Base-by-base conservation (phyloP, 1,140 invertebrate species). In the Cyrtorhinus lividipennis region DNA sequence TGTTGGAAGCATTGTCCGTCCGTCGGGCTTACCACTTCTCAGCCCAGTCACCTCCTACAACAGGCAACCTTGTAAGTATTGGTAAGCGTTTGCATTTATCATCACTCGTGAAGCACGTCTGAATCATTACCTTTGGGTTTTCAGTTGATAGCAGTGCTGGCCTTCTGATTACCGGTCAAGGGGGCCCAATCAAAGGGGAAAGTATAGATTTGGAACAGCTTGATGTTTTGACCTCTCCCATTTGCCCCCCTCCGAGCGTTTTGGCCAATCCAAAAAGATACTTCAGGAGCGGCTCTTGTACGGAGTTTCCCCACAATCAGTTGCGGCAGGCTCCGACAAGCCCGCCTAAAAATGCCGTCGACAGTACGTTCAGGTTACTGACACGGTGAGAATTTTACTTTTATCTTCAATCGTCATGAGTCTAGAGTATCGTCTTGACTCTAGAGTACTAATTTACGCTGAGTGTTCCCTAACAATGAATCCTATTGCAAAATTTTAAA, bases 1-100 rank as follows among this genome's bases (percentile, higher is more conserved):
- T 58, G 72, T 83, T 59, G 81, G 81, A 20, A 84, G 78, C 70
- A 84, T 85, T 69, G 82, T 86, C 2, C 73, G 78, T 46, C 78
- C 76, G 62, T 77, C 79, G 1, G 73, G 74, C 1, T 69, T 72
- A 20, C 65, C 73, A 62, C 67, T 71, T 24, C 67, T 71, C 25
- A 68, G 61, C 53, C 67, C 67, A 20, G 57, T 56, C 1, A 24
- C 67, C 15, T 22, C 67, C 2, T 45, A 69, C 23, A 70, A 68
- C 27, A 68, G 69, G 45, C 68, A 69, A 46, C 61, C 66, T 38
- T 70, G 70, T 71, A 66, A 67, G 66, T 69, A 30, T 30, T 57
- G 1, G 15, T 57, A 23, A 57, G 2, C 1, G 15, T 15, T n/a
- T n/a, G n/a, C 23, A 20, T n/a, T 48, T 13, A 2, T 48, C 23